Percentiles rank a stretch among this genome's conserved stretches.
phyloP scores from a whole-genome alignment of 1,140 invertebrate species.

The Philotrypesis tridentata region DNA sequence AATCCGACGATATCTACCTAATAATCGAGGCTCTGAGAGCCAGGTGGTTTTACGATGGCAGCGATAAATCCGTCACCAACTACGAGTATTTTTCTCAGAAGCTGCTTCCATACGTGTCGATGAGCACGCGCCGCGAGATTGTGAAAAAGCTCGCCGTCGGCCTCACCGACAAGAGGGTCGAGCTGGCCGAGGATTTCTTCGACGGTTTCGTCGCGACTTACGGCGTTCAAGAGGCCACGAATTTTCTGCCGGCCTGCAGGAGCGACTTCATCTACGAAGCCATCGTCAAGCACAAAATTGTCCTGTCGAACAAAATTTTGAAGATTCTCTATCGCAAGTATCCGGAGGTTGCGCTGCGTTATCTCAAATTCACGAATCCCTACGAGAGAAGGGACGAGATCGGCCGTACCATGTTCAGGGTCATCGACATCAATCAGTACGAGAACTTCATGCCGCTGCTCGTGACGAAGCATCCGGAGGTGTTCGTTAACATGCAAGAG shows the following conservation, averaged over 20 bases:
- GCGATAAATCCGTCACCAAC: constrained; percentile 51
- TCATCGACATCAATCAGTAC: constrained; percentile 45
- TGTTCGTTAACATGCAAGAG: constrained; percentile 51
- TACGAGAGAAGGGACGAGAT: constrained; percentile 12
- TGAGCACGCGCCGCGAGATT: constrained; percentile 57
- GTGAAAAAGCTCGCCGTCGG: constrained; percentile 54
- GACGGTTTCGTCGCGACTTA: constrained; percentile 43
- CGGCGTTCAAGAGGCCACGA: constrained; percentile 49
- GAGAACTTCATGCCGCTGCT: constrained; percentile 49
- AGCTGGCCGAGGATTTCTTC: constrained; percentile 60
- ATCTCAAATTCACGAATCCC: constrained; percentile 37
- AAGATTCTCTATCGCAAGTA: constrained; percentile 55
- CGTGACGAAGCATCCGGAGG: constrained; percentile 50
- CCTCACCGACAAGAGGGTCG: constrained; percentile 28
- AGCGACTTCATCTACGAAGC: constrained; percentile 54
- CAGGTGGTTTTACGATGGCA: constrained; percentile 58
- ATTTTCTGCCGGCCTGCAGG: constrained; percentile 56
- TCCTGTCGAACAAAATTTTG: constrained; percentile 42
- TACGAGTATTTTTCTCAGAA: constrained; percentile 55
- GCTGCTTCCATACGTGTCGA: constrained; percentile 57
- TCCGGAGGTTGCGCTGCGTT: constrained; percentile 53
- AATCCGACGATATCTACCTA: constrained; percentile 57
- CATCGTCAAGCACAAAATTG: constrained; percentile 50
- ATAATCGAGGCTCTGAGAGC: constrained; percentile 59
- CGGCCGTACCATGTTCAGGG: constrained; percentile 35